Conservation (phyloP, 2,797 vertebrate genomes). For the Mus spretus region DNA sequence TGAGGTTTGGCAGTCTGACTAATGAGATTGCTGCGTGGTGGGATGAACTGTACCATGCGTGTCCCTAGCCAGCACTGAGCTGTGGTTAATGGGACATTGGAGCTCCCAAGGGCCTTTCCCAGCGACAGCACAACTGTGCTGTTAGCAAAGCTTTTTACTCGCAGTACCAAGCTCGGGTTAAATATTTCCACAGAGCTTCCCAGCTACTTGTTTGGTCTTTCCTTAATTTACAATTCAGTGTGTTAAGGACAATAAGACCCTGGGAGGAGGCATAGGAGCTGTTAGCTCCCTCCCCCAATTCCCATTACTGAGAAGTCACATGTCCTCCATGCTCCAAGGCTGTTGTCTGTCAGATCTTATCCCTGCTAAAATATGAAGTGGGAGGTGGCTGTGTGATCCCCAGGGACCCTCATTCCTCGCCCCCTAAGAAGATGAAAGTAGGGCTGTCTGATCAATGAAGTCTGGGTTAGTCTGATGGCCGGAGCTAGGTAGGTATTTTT, state of each 20-base stretch:
- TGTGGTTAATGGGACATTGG: slow-evolving; percentile 81
- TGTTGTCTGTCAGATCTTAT: neutral
- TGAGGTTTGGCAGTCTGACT: slow-evolving; percentile 71
- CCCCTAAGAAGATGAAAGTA: neutral
- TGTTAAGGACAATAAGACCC: slow-evolving; percentile 33
- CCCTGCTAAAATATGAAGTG: neutral
- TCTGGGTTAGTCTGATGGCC: neutral
- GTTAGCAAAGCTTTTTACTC: slow-evolving; percentile 38
- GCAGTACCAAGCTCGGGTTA: neutral
- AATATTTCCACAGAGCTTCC: slow-evolving; percentile 33
- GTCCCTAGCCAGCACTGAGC: slow-evolving; percentile 71
- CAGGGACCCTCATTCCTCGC: neutral
- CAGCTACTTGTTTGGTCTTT: neutral
- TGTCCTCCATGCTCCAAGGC: neutral
- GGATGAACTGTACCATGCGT: slow-evolving; percentile 72
- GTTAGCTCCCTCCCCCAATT: neutral
- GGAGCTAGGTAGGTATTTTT: neutral
- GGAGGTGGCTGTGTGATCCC: neutral
- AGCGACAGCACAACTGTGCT: neutral
- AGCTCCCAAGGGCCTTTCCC: neutral
- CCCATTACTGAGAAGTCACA: slow-evolving; percentile 1
- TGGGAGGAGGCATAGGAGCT: neutral
- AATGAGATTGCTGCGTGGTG: slow-evolving; percentile 75
- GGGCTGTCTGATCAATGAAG: neutral
- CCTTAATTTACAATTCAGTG: slow-evolving; percentile 2